Conservation (phyloP, 2,113 vertebrate genomes). For the Myrmecobius fasciatus region DNA sequence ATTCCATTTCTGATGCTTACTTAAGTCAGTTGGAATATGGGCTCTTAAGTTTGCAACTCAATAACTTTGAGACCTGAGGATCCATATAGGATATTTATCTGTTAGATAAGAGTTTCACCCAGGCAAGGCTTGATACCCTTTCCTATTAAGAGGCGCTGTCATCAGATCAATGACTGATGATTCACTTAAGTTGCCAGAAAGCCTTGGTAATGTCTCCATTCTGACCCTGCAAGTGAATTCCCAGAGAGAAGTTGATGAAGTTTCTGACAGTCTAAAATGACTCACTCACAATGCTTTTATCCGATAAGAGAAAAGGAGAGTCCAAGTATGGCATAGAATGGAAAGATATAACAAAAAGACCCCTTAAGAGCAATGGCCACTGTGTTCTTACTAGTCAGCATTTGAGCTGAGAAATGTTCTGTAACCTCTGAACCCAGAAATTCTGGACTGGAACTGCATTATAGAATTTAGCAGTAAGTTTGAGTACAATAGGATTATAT, state of each 20-base stretch:
- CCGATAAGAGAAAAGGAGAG: conserved; percentile 39
- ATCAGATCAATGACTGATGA: neutral
- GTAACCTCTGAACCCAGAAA: neutral
- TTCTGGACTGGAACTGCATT: neutral
- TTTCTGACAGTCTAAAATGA: conserved; percentile 1
- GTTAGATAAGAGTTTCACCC: neutral
- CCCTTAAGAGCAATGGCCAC: neutral
- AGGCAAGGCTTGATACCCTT: neutral
- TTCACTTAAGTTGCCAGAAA: neutral
- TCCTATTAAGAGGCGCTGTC: neutral
- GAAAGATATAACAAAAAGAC: neutral
- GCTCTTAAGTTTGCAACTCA: neutral
- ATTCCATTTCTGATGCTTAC: neutral
- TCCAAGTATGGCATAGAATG: neutral
- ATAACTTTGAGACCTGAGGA: neutral
- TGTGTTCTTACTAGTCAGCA: neutral
- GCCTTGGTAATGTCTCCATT: neutral
- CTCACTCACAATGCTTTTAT: neutral
- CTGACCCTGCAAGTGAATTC: neutral
- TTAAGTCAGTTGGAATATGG: neutral
- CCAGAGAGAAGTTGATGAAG: conserved; percentile 28
- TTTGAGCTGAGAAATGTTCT: neutral
- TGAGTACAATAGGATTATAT: neutral
- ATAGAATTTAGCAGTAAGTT: neutral
- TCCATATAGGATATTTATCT: neutral